Base-by-base conservation (phyloP, 1,140 invertebrate species). In the Aphelinus certus region DNA sequence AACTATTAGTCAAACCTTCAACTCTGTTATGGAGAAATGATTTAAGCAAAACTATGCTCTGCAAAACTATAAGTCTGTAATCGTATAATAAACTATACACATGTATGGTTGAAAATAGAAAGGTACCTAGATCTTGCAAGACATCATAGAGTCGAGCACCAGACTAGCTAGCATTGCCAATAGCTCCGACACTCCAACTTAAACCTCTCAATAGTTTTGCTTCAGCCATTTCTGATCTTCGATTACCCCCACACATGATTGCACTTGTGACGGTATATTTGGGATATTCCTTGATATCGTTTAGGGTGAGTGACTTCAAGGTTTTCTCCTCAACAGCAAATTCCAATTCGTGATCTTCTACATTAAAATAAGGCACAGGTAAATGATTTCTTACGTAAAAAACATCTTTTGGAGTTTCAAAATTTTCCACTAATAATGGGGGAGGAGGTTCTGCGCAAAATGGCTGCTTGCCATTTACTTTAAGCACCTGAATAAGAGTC, bases 341-440 rank as follows among this genome's bases (percentile, higher is more conserved):
- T 81, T 92, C 91, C 7, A 99, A 82, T 78, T 91, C 89, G 75
- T 97, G 98, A 3, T 89, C 88, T 49, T 91, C 83, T 0, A 88
- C 73, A 80, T 95, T 90, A 61, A 97, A 85, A 66, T 93, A 87
- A 26, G 97, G 97, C 56, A 99, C 97, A 46, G 98, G 97, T 77
- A 99, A 90, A 89, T 99, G 98, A 91, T 99, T 98, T 69, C 98
- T 91, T 2, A 99, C 94, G 88, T 97, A 99, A 86, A 99, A 99
- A 53, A 98, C 83, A 79, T 98, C 94, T 85, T 94, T 93, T 60
- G 97, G 97, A 5, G 98, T 99, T 53, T 94, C 84, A 82, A 95
- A 98, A 82, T 91, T 92, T 75, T 97, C 92, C 2, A 92, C 89
- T 3, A 99, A 89, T 9, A 97, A 77, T 1, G 90, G 78, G 6